These are phyloP conservation scores for Microtus oregoni DNA, from an alignment of 2,113 vertebrate genomes.

Conservation along the genomic window DNA sequence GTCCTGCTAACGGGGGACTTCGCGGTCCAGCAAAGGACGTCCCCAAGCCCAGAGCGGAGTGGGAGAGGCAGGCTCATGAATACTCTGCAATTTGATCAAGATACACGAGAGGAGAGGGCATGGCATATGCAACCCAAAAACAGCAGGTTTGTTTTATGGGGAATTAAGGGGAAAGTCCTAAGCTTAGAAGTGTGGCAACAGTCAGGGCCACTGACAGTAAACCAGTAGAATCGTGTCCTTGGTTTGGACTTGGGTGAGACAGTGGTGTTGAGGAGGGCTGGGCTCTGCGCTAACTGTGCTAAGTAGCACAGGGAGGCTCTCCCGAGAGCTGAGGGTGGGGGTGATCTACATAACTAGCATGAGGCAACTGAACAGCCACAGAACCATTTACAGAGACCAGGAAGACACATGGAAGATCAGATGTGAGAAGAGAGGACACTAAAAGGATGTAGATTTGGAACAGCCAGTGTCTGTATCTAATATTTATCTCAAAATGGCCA, in stretches of 20 bases:
- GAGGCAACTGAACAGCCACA: background rate
- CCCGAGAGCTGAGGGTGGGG: background rate
- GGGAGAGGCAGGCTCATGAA: background rate
- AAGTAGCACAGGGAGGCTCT: background rate
- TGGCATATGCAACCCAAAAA: background rate
- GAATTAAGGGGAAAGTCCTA: background rate
- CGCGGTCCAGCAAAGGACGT: background rate
- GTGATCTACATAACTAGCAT: background rate
- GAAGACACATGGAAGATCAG: background rate
- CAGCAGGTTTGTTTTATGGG: background rate
- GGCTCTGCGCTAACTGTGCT: background rate
- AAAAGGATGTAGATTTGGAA: background rate
- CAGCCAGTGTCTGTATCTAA: background rate
- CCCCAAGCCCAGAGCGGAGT: background rate
- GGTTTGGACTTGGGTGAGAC: background rate
- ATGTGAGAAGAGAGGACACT: background rate
- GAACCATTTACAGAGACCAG: background rate
- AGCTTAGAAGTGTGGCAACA: background rate
- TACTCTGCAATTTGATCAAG: background rate
- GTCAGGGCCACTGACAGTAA: accelerated
- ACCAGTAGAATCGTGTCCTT: background rate
- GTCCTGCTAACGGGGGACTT: background rate
- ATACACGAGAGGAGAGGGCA: background rate
- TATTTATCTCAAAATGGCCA: background rate
- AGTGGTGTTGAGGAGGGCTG: background rate